Base-by-base conservation (phyloP, 1,140 invertebrate genomes). In the Zophobas morio region DNA sequence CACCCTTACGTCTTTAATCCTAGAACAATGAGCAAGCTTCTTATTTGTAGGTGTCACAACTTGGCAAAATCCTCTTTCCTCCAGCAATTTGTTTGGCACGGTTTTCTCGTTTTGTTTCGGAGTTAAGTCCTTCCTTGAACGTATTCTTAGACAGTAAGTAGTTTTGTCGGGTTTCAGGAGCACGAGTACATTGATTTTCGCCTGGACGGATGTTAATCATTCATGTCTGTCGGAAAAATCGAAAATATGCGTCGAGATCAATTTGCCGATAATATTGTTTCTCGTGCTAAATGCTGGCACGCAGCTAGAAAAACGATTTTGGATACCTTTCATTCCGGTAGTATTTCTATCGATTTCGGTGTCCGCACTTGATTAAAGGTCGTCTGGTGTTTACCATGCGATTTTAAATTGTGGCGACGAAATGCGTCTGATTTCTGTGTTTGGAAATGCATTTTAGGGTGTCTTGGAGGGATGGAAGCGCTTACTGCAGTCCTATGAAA, bases 181-280 rank as follows among this genome's bases (percentile, higher is more conserved):
- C 20, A 20, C 20, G 20, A 20, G 20, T 20, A 20, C 20, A 46
- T 46, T 46, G 42, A 46, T 46, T 46, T 46, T 20, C 20, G 20
- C 20, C 20, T 20, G 20, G 20, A 20, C 20, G 20, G 53, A 54
- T 6, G 53, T 54, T 54, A 54, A 54, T 54, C 33, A 54, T 54
- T 54, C 53, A 51, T 2, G 2, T 51, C 20, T 20, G 20, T 20
- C 20, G 2, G 8, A 51, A 51, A 51, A 51, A 51, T 51, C 36
- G 35, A 39, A 63, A 36, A 63, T 37, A n/a, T 63, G 4, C 32
- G 49, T 20, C n/a, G 49, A 4, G 49, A 51, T 51, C 49, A 51
- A 51, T 51, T 51, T 20, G 49, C 49, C 8, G 35, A 63, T 63
- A 63, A 63, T 63, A 63, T 63, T 63, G 37, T 63, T 63, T 63